Percentiles rank a stretch among this genome's conserved stretches.
These are phyloP conservation scores for Triplophysa tibetana DNA, from an alignment of 2,113 vertebrate species.

Conservation along the genomic window DNA sequence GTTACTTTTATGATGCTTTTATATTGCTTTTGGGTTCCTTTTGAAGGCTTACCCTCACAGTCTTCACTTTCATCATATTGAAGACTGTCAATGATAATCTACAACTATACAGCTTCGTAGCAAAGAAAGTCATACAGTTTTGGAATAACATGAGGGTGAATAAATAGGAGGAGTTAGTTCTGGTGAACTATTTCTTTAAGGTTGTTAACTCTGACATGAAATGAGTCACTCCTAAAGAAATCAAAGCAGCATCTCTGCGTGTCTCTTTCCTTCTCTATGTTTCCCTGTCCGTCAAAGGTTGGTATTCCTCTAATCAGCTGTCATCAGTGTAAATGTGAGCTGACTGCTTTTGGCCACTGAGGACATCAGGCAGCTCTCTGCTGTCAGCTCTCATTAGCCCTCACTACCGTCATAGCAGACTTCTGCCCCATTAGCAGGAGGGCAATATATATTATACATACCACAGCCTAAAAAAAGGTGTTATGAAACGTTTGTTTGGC, in stretches of 20 bases:
- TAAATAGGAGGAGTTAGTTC: background rate
- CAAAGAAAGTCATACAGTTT: background rate
- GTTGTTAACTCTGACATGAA: constrained; percentile 6
- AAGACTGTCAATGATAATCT: background rate
- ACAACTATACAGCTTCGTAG: no score
- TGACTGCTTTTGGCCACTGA: constrained; percentile 61
- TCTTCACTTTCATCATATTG: background rate
- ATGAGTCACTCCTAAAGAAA: constrained; percentile 57
- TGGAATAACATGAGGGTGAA: background rate
- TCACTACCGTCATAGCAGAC: constrained; percentile 49
- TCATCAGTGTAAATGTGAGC: constrained; percentile 67
- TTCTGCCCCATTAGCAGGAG: constrained; percentile 44
- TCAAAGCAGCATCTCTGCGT: constrained; percentile 62
- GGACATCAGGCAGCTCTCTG: constrained; percentile 69
- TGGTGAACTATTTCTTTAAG: background rate
- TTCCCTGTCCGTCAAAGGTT: constrained; percentile 65
- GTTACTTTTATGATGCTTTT: no score
- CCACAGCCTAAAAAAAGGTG: constrained; percentile 22
- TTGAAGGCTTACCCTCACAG: no score
- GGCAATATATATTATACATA: constrained; percentile 50
- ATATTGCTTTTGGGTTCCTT: no score
- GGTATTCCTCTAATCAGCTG: constrained; percentile 65
- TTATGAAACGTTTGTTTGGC: constrained; percentile 24
- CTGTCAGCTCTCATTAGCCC: constrained; percentile 68
- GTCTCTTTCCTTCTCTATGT: constrained; percentile 53